Evolutionary conservation across 2,797 vertebrate genomes (phyloP).

Genomic region (Acanthiza pusilla): DNA sequence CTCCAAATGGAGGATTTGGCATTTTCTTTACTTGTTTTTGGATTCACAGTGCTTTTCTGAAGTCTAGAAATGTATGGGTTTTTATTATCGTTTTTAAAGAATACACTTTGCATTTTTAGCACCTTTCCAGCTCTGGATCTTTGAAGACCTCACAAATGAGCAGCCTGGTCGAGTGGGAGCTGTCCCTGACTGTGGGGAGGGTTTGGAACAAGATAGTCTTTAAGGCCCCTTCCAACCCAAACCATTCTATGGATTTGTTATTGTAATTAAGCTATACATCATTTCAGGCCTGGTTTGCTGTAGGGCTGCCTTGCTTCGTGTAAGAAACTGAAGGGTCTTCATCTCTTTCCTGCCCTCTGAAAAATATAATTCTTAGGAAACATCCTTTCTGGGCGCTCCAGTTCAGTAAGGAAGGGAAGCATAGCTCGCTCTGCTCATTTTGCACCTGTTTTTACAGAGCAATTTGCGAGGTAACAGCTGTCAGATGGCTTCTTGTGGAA

Average conservation of each 20-base stretch:
- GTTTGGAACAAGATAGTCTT: background rate
- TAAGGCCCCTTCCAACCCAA: background rate
- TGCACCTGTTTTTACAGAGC: background rate
- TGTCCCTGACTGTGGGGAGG: background rate
- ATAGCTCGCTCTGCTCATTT: background rate
- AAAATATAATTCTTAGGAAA: background rate
- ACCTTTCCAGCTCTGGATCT: background rate
- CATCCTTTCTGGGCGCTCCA: background rate
- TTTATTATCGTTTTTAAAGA: background rate
- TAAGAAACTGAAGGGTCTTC: background rate
- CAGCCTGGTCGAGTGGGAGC: too few relatives aligned
- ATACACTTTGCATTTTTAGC: background rate
- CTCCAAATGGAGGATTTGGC: background rate
- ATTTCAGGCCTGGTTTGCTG: background rate
- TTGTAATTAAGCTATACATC: background rate
- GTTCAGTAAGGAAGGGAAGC: background rate
- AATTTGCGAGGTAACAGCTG: constrained; percentile 27
- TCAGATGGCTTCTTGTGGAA: constrained; percentile 22
- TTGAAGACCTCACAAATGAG: background rate
- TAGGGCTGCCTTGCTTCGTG: background rate
- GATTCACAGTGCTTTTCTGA: background rate
- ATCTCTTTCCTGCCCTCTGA: background rate
- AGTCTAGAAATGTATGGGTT: background rate
- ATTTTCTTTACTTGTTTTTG: background rate
- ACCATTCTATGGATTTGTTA: background rate